phyloP scores from a whole-genome alignment of 2,797 vertebrate species.

The Sarcophilus harrisii region DNA sequence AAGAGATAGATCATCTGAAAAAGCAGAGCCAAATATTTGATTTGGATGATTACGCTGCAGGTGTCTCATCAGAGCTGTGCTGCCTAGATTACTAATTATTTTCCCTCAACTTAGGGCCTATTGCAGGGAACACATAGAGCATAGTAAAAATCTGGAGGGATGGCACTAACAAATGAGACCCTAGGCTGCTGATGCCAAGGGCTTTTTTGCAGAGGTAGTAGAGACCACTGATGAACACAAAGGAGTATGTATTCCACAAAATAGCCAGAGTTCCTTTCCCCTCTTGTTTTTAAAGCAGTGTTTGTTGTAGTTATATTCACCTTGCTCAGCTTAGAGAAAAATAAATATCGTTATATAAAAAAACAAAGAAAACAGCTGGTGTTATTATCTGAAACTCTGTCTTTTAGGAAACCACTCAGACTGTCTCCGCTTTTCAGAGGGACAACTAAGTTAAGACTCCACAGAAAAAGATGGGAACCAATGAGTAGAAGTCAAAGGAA shows the following conservation, averaged over 20 bases:
- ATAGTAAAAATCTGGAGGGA: slow-evolving; percentile 59
- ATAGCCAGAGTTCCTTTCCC: background rate
- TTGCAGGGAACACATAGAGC: slow-evolving; percentile 70
- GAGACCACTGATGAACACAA: slow-evolving; percentile 39
- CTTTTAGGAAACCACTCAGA: background rate
- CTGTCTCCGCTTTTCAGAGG: background rate
- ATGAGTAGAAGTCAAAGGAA: background rate
- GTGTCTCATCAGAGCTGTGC: slow-evolving; percentile 83
- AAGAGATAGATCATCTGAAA: slow-evolving; percentile 81
- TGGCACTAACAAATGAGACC: slow-evolving; percentile 66
- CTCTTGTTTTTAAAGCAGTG: background rate
- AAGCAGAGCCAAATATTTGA: slow-evolving; percentile 86
- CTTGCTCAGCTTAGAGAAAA: slow-evolving; percentile 33
- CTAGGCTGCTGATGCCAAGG: slow-evolving; percentile 46
- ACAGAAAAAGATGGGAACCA: background rate
- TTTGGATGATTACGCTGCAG: slow-evolving; percentile 87
- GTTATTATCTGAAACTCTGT: background rate
- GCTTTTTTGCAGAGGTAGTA: slow-evolving; percentile 25
- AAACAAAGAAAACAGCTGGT: background rate
- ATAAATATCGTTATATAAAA: background rate
- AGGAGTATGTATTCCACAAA: background rate
- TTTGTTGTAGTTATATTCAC: background rate
- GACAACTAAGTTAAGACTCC: background rate
- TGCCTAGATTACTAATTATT: slow-evolving; percentile 84
- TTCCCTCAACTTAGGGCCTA: slow-evolving; percentile 72